Evolutionary conservation across 30 jellyfish, hydroid and myxozoan species (phyloP), one percentile per base, ranked within the genome.

Genomic region (Pseudorhiza aurosa): DNA sequence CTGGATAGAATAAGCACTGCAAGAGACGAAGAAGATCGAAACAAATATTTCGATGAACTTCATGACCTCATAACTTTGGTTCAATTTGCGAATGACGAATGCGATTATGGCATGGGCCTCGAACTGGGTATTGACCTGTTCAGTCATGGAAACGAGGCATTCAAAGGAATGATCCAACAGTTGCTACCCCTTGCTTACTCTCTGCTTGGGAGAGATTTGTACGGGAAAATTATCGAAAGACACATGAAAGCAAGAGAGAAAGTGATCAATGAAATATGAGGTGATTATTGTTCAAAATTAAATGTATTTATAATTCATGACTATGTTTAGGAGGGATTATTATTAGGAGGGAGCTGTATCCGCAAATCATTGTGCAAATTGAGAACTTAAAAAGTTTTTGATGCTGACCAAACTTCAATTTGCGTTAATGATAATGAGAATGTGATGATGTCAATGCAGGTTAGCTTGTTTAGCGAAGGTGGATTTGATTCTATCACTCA

Each of bases 71-170:
- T 91, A 14, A 91, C 96, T 14, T 31, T 91, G 19, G 91, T 91
- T 29, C 96, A 91, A 53, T 91, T 91, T 57, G 98, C 98, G 22
- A 91, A 91, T 55, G 98, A 91, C 53, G 98, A 91, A 63, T 91
- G 98, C 62, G 98, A 91, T 59, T 91, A 84, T 65, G 98, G 98
- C 43, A 91, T 91, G 98, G 98, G 98, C 50, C 68, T 62, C 8
- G 98, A 91, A 58, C 68, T 91, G 17, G 98, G 98, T 56, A 85
- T 84, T 21, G 96, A 91, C 79, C 50, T 91, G 62, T 91, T 91
- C 55, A 29, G 85, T 9, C 57, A 40, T 59, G 98, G 95, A 18
- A 47, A 65, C 19, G 96, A 83, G 29, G 70, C 56, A 18, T 72
- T 91, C 39, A 83, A 77, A 15, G 50, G 85, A 44, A 47, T 46